These are phyloP conservation scores for Pseudopleuronectes americanus DNA, from an alignment of 2,797 vertebrate species.

Conservation along the genomic window DNA sequence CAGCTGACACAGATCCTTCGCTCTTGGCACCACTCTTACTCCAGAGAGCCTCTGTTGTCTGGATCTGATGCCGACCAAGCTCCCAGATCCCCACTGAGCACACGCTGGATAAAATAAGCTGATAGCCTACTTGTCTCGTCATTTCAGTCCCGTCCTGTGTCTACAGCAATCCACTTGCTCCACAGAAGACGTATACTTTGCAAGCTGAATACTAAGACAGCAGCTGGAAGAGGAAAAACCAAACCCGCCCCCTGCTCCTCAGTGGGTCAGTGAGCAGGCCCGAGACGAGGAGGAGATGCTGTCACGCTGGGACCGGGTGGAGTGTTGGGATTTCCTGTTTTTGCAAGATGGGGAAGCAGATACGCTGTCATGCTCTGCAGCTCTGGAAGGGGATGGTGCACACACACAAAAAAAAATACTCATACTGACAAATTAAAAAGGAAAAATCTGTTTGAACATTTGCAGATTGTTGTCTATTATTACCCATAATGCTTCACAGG, in stretches of 20 bases:
- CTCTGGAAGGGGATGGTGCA: conserved; percentile 60
- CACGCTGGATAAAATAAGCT: conserved; percentile 43
- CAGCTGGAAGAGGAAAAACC: conserved; percentile 4
- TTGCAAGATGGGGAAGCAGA: conserved; percentile 68
- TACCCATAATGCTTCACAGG: neutral
- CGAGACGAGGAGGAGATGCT: conserved; percentile 49
- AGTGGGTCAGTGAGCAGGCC: conserved; percentile 19
- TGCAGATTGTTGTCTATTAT: neutral
- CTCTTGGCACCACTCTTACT: conserved; percentile 42
- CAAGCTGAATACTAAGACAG: conserved; percentile 17
- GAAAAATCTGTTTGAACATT: conserved; percentile 12
- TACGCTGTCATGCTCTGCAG: conserved; percentile 53
- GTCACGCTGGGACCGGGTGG: conserved; percentile 66
- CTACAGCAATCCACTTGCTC: conserved; percentile 10
- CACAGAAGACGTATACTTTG: conserved; percentile 3
- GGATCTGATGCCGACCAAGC: conserved; percentile 31
- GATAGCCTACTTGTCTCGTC: conserved; percentile 55
- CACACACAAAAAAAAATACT: conserved; percentile 7
- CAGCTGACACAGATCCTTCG: conserved; percentile 35
- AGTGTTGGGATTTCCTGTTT: conserved; percentile 78
- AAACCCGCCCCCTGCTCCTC: conserved; percentile 12
- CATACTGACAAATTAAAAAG: conserved; percentile 1
- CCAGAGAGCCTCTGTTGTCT: conserved; percentile 34
- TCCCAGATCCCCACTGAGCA: conserved; percentile 20
- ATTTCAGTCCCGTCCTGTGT: conserved; percentile 45